Base-by-base conservation (phyloP, 2,113 vertebrate species). In the Suncus etruscus region DNA sequence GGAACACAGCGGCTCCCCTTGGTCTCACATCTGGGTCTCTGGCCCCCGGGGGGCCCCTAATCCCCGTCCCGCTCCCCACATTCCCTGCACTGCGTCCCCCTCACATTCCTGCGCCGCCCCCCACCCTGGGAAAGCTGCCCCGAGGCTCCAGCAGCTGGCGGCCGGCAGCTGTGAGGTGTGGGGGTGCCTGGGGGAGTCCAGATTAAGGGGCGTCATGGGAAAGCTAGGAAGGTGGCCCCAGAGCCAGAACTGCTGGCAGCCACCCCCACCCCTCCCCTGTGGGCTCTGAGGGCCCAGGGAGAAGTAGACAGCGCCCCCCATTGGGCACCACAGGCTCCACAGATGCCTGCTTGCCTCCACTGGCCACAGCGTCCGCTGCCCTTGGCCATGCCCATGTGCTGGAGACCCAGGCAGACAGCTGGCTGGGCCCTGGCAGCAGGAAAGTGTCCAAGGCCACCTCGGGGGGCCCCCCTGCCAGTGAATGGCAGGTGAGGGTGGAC, bases 141-240 rank as follows among this genome's bases (percentile, higher is more conserved):
- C 1, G 20, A 27, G 93, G 69, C 12, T 12, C 45, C 22, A 58
- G 83, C 96, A 96, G 95, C 95, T 94, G 95, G 93, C 1, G 32
- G 70, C 32, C 15, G 0, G 89, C 96, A 96, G 95, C 95, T 96
- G 95, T 20, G 90, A 69, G 82, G 93, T 58, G 39, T 8, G 6
- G 82, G 94, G 93, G 93, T 95, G 91, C 93, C 83, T 94, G 25
- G 77, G 65, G 74, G 75, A 83, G 91, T 47, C 91, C 69, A 3
- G 18, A 92, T 93, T 90, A 92, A 18, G 91, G 87, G 86, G 75
- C 32, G 83, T 95, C 95, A 89, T 94, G 96, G 96, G 96, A 97
- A 96, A 93, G 86, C 51, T 3, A n/a, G 0, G 8, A 77, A 72
- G n/a, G 51, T 76, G 48, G 48, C 27, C 83, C 76, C 93, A 80